Evolutionary conservation across 2,113 vertebrate species (phyloP).

Genomic region (Lepus americanus): DNA sequence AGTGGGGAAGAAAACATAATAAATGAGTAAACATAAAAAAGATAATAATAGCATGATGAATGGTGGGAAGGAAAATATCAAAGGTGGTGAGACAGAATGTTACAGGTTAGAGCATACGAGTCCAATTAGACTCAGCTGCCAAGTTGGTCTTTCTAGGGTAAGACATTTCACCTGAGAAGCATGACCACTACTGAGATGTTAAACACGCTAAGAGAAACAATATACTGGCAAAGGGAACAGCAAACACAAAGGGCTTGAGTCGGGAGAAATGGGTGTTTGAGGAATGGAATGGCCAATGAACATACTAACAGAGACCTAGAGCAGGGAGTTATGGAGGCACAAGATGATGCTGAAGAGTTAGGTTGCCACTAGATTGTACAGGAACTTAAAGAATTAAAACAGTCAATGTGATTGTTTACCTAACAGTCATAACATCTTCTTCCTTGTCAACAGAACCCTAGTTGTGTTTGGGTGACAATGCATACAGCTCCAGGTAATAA

Average conservation of each 20-base stretch:
- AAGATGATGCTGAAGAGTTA: not conserved
- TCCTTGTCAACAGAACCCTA: not conserved
- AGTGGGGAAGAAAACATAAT: not conserved
- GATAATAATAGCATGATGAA: not conserved
- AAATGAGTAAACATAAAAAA: not conserved
- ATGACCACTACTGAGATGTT: not conserved
- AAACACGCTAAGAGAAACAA: conserved; percentile 11
- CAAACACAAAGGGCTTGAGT: not conserved
- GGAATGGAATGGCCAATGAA: conserved; percentile 15
- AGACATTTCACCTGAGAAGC: conserved; percentile 6
- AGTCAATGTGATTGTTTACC: not conserved
- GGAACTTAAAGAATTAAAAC: not conserved
- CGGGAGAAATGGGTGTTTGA: not conserved
- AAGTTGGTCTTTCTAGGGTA: not conserved
- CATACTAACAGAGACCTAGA: not conserved
- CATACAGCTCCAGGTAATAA: not conserved
- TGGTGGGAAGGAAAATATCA: not conserved
- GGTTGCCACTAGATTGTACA: not conserved
- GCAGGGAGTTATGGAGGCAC: not conserved
- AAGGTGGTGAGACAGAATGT: not conserved
- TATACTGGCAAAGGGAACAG: not conserved
- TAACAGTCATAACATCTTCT: not conserved
- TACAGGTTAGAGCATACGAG: conserved; percentile 31
- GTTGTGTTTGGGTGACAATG: conserved; percentile 21
- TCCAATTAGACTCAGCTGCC: not conserved